These are phyloP conservation scores for Papilio protenor DNA, from an alignment of 2,888 invertebrate genomes.

Conservation along the genomic window DNA sequence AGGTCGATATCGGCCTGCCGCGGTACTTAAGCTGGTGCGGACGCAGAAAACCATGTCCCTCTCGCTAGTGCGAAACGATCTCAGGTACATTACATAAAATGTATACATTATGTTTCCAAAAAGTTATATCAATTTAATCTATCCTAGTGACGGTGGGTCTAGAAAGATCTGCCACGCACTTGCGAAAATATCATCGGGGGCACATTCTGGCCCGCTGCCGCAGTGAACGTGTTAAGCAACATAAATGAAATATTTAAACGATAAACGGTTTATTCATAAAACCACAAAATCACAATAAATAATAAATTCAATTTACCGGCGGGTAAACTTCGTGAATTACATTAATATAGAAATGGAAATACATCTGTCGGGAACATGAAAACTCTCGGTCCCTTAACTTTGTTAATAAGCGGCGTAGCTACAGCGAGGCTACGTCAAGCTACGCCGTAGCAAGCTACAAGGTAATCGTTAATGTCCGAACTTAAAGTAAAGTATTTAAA, in stretches of 20 bases:
- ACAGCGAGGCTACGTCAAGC: background rate
- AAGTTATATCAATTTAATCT: background rate
- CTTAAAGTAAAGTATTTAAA: background rate
- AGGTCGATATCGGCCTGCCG: too few species aligned
- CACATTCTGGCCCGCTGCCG: background rate
- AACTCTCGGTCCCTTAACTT: constrained; percentile 22
- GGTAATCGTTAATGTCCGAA: constrained; percentile 20
- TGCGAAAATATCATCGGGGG: background rate
- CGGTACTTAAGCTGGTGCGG: too few species aligned
- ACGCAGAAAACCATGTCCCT: too few species aligned
- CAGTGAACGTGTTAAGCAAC: too few species aligned
- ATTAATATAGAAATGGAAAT: constrained; percentile 26
- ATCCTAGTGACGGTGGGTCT: background rate
- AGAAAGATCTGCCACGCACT: background rate
- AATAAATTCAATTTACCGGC: constrained; percentile 19
- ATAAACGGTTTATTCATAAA: background rate
- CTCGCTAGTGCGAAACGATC: too few species aligned
- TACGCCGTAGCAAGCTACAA: constrained; percentile 11
- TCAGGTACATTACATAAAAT: too few species aligned
- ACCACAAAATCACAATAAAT: constrained; percentile 4
- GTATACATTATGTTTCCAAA: too few species aligned
- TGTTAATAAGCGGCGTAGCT: constrained; percentile 13
- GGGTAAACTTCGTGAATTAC: constrained; percentile 9
- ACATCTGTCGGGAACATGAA: constrained; percentile 25
- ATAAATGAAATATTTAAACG: background rate